Evolutionary conservation across 2,888 invertebrate genomes (phyloP), one percentile per base, ranked within the genome.

Genomic region (Caenorhabditis panamensis): DNA sequence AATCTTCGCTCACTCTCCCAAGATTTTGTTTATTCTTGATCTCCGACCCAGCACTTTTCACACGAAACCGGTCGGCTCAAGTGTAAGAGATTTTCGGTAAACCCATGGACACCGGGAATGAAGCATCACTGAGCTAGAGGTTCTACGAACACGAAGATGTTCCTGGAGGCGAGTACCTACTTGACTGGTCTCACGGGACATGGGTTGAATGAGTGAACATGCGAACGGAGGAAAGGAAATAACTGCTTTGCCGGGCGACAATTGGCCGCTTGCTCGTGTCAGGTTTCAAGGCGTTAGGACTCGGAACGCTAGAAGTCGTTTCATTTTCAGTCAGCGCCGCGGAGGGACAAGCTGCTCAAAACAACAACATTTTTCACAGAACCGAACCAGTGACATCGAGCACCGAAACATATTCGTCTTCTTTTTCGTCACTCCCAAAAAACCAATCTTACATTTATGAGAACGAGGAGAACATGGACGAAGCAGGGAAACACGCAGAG

Each of bases 221-320:
- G 51, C 26, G 54, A 54, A 54, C 28, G 54, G 1, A 20, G 58
- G 20, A 58, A 58, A 58, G 18, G 37, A 58, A 36, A 58, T 6
- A 6, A 31, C 31, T 6, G 31, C 31, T 31, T 18, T 36, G 58
- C 2, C 22, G 31, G 22, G 53, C 5, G 56, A 56, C 31, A 58
- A 58, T 58, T 37, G 58, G 58, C 58, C 31, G 31, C 31, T n/a
- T 53, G 51, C 58, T 36, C 31, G 58, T 58, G 58, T 58, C 58
- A 58, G 58, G 58, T 58, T 58, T 58, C 58, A 58, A 36, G n/a
- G 11, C 18, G 26, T 13, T 6, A 26, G 3, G 20, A 22, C n/a
- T n/a, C n/a, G n/a, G n/a, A 51, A 11, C 13, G n/a, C 1, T 4
- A 13, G 53, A 26, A 53, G 53, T 26, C 53, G 53, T 53, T 53